Evolutionary conservation across 2,888 invertebrate species (phyloP).

Genomic region (Hypomecis atomaria): DNA sequence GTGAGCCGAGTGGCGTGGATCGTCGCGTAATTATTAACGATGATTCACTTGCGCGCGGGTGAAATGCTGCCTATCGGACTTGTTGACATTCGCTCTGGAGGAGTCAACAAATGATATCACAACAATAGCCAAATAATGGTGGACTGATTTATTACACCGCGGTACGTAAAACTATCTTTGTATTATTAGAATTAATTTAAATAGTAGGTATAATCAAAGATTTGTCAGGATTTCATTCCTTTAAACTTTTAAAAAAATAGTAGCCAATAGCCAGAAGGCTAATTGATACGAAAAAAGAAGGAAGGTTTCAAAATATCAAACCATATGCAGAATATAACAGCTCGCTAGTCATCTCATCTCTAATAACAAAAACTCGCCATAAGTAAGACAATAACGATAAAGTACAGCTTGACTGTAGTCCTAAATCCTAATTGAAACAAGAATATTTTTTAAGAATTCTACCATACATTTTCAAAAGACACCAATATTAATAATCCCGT

Average conservation of each 20-base stretch:
- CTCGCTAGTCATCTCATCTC: too few relatives aligned
- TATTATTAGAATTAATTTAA: background rate
- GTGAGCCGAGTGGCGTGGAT: slow-evolving; percentile 78
- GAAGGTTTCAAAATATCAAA: too few relatives aligned
- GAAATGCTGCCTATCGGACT: slow-evolving; percentile 83
- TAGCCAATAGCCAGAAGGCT: background rate
- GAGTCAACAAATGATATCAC: slow-evolving; percentile 81
- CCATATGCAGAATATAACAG: too few relatives aligned
- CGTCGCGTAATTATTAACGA: slow-evolving; percentile 84
- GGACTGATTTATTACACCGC: slow-evolving; percentile 74
- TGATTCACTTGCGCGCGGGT: slow-evolving; percentile 84
- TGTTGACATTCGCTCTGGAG: slow-evolving; percentile 81
- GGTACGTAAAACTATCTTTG: slow-evolving; percentile 58
- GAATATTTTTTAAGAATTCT: too few relatives aligned
- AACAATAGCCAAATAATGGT: slow-evolving; percentile 70
- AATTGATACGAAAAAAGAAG: background rate
- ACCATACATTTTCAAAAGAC: background rate
- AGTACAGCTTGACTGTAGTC: background rate
- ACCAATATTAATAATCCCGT: background rate
- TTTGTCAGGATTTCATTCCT: background rate
- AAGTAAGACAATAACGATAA: too few relatives aligned
- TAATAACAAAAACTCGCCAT: too few relatives aligned
- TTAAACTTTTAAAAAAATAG: background rate
- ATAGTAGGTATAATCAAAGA: background rate
- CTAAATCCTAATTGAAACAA: too few relatives aligned